Conservation (phyloP, 2,797 vertebrate genomes). For the Artibeus jamaicensis region DNA sequence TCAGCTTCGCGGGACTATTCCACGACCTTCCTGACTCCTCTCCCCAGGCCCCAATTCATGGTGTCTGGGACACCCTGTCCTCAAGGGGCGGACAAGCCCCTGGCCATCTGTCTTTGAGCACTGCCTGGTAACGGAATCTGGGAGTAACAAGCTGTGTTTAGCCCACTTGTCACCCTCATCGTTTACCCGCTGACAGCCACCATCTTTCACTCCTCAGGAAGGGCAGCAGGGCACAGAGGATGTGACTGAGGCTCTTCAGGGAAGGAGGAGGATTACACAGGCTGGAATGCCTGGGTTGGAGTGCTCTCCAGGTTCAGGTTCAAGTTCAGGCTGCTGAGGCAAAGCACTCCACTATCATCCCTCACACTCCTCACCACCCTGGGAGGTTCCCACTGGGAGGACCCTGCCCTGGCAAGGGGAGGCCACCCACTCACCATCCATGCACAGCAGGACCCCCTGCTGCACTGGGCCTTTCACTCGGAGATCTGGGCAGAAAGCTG, state of each 20-base stretch:
- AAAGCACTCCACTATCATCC: background rate
- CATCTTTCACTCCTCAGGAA: conserved; percentile 54
- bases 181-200: conserved; percentile 45
- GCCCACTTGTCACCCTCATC: conserved; percentile 40
- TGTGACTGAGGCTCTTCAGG: background rate
- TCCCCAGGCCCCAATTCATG: background rate
- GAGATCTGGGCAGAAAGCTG: background rate
- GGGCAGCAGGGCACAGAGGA: conserved; percentile 31
- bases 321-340: background rate
- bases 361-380: background rate
- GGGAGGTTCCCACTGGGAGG: background rate
- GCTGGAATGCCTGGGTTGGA: background rate
- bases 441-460: background rate
- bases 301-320: background rate
- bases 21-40: background rate
- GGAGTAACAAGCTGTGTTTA: conserved; percentile 61
- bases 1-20: background rate
- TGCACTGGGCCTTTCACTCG: background rate
- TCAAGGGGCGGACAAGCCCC: background rate
- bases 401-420: background rate
- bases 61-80: background rate
- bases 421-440: background rate
- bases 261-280: background rate
- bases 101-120: background rate
- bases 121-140: conserved; percentile 47